Evolutionary conservation across 2,113 vertebrate genomes (phyloP).

Genomic region (Macquaria ambigua): DNA sequence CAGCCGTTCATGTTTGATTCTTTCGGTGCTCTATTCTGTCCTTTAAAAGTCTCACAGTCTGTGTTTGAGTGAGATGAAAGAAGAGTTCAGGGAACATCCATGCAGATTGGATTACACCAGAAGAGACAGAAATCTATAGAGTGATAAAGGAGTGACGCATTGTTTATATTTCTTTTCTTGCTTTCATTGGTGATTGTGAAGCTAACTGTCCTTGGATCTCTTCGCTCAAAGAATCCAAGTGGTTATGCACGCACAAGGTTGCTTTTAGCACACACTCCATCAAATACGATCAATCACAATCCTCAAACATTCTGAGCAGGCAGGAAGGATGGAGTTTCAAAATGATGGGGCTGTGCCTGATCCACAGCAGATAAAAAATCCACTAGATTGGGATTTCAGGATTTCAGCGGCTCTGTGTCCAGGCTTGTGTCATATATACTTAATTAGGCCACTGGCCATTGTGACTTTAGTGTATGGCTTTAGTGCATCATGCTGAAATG

Average conservation of each 20-base stretch:
- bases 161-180: conserved; percentile 52
- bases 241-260: conserved; percentile 52
- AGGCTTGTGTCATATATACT: conserved; percentile 54
- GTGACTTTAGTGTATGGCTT: conserved; percentile 51
- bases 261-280: conserved; percentile 67
- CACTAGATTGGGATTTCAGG: conserved; percentile 68
- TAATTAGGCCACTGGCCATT: conserved; percentile 62
- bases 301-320: conserved; percentile 62
- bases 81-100: conserved; percentile 33
- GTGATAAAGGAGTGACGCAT: conserved; percentile 35
- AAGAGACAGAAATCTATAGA: conserved; percentile 58
- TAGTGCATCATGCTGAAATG: conserved; percentile 63
- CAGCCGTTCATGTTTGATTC: background rate
- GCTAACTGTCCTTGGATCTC: conserved; percentile 64
- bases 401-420: conserved; percentile 56
- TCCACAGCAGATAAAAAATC: conserved; percentile 67
- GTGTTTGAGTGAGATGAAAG: conserved; percentile 40
- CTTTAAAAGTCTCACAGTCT: conserved; percentile 13
- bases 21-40: background rate
- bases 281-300: conserved; percentile 72
- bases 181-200: conserved; percentile 47
- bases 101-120: conserved; percentile 40
- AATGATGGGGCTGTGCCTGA: conserved; percentile 60
- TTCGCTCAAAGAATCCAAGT: conserved; percentile 47
- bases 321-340: conserved; percentile 63